Base-by-base conservation (phyloP, 2,113 vertebrate species). In the Dolichotis patagonum region DNA sequence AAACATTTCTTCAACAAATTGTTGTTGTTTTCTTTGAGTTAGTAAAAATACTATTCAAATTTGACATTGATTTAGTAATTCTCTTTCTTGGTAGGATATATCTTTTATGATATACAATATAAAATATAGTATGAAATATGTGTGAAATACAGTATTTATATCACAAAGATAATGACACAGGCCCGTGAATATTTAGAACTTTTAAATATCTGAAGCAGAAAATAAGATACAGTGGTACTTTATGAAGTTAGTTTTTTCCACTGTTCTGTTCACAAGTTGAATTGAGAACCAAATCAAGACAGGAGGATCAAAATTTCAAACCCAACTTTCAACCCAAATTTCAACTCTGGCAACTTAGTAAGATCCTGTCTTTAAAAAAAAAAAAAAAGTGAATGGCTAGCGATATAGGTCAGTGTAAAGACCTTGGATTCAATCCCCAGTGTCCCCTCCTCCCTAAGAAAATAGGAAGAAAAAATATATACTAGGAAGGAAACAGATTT, bases 141-240 rank as follows among this genome's bases (percentile, higher is more conserved):
- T 71, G 26, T 73, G 14, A 93, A 95, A n/a, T 81, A 17, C 54
- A 58, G 2, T 75, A 19, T 69, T 52, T 91, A 3, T 54, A 82
- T 60, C 20, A 35, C 63, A 67, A 52, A 82, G 32, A 32, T 56
- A 60, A 67, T 80, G 30, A 73, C 3, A 20, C 58, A 77, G n/a
- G 71, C 9, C 38, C 49, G 71, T 35, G 56, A 90, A 46, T 85
- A 49, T 69, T 75, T 46, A 95, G 38, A 95, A 24, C 14, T 73
- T 93, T 82, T 71, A 58, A 87, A 46, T 88, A 85, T 41, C 24
- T 91, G 56, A 88, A 77, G 5, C n/a, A 93, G 86, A 75, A 56
- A 69, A 22, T 88, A 56, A 90, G 78, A 52, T 94, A 94, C 11
- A 77, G 28, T 77, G 30, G 16, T 52, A 35, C 46, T 32, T 32